phyloP scores from a whole-genome alignment of 2,888 invertebrate genomes.

The Drosophila aldrichi region DNA sequence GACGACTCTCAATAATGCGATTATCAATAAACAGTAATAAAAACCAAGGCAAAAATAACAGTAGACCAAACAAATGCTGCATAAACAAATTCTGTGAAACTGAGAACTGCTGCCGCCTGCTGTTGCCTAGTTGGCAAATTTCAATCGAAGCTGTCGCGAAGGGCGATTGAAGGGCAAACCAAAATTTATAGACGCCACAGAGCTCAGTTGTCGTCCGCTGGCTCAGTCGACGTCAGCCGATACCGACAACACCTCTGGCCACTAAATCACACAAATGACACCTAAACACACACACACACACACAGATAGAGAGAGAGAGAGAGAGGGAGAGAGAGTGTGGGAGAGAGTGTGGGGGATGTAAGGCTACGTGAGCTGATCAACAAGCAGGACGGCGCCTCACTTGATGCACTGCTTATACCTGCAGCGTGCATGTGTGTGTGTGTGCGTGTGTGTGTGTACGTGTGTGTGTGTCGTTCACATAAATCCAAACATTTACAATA shows the following conservation, averaged over 20 bases:
- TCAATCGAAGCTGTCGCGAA: constrained; percentile 47
- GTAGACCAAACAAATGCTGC: constrained; percentile 33
- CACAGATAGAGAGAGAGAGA: no score
- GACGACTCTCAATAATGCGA: constrained; percentile 48
- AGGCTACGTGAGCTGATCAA: constrained; percentile 49
- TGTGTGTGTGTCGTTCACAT: constrained; percentile 44
- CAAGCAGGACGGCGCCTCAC: constrained; percentile 57
- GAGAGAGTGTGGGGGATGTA: no score
- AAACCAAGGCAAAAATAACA: not conserved
- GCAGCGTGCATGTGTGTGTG: constrained; percentile 8
- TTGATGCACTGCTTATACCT: constrained; percentile 48
- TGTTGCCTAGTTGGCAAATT: constrained; percentile 7
- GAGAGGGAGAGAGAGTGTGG: not conserved
- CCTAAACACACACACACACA: constrained; percentile 25
- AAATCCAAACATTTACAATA: constrained; percentile 69
- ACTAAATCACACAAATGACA: constrained; percentile 71
- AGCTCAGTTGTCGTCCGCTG: constrained; percentile 19
- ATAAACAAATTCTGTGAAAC: constrained; percentile 5
- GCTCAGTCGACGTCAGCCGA: constrained; percentile 40
- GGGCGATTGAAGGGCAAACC: constrained; percentile 68
- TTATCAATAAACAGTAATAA: constrained; percentile 11
- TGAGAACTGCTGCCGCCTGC: constrained; percentile 7
- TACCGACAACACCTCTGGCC: constrained; percentile 50
- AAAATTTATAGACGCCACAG: constrained; percentile 65
- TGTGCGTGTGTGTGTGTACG: not conserved